A percentile compares a stretch with the other conserved stretches of the same genome.
phyloP scores from a whole-genome alignment of 1,140 invertebrate genomes.

The Holcopasites calliopsidis region DNA sequence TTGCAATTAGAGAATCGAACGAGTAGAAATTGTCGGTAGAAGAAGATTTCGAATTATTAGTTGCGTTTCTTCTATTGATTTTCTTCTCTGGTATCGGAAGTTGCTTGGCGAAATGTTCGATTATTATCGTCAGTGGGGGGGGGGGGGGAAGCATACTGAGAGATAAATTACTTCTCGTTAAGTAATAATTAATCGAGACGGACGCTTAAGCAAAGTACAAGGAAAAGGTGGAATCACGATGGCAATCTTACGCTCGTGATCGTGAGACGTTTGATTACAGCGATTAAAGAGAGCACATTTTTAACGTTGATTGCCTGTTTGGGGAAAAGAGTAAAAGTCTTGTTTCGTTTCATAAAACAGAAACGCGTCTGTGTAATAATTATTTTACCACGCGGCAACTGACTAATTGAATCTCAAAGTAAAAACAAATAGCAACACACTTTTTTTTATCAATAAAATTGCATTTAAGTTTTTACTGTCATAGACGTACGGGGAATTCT shows the following conservation, averaged over 20 bases:
- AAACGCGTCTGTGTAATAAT: background rate
- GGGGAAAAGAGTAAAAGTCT: background rate
- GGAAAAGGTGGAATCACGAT: constrained; percentile 12
- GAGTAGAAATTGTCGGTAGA: background rate
- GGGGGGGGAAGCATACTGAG: background rate
- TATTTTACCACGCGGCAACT: too few species aligned
- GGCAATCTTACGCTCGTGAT: constrained; percentile 13
- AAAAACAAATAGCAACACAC: too few species aligned
- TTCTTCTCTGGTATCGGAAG: background rate
- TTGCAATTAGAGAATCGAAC: background rate
- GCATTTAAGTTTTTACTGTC: too few species aligned
- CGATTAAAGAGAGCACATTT: constrained; percentile 12
- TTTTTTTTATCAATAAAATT: too few species aligned
- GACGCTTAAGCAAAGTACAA: constrained; percentile 23
- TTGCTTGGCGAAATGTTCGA: background rate
- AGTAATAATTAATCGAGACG: constrained; percentile 21
- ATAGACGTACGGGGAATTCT: background rate
- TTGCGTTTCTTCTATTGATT: background rate
- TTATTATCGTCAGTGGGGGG: constrained; percentile 3
- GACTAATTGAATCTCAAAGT: too few species aligned
- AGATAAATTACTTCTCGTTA: constrained; percentile 1
- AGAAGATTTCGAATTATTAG: background rate
- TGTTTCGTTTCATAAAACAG: background rate
- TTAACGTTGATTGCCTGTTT: background rate
- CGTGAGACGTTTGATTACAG: constrained; percentile 6